Evolutionary conservation across 2,888 invertebrate species (phyloP).

Genomic region (Heliconius ethilla): DNA sequence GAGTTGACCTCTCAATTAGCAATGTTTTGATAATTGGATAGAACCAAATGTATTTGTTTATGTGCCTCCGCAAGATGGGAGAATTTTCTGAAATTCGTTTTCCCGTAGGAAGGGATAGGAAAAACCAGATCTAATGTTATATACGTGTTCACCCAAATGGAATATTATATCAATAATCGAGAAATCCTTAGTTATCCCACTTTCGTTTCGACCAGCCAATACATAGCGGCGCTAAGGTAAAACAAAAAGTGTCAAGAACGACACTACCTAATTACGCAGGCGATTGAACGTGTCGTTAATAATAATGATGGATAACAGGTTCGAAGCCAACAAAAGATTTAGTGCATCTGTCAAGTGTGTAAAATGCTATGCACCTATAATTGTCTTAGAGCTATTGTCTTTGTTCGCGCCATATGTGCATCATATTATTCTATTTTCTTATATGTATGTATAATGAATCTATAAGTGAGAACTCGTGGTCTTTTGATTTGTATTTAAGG

Average conservation of each 20-base stretch:
- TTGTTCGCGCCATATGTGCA: background rate
- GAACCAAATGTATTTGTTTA: no score
- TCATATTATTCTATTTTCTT: conserved; percentile 4
- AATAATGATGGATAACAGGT: conserved; percentile 40
- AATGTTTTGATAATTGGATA: no score
- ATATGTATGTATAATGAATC: background rate
- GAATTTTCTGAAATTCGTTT: background rate
- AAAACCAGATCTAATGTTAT: no score
- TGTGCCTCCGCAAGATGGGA: background rate
- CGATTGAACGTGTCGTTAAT: conserved; percentile 43
- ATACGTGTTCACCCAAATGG: no score
- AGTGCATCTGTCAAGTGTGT: conserved; percentile 38
- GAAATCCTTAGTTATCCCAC: background rate
- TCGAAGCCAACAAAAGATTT: conserved; percentile 37
- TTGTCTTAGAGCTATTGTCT: conserved; percentile 18
- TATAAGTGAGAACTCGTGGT: no score
- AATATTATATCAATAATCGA: no score
- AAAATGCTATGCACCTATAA: conserved; percentile 12
- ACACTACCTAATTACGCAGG: conserved; percentile 38
- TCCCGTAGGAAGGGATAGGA: no score
- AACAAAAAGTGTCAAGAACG: conserved; percentile 34
- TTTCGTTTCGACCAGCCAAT: background rate
- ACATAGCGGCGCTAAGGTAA: conserved; percentile 36
- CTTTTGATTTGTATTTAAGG: no score
- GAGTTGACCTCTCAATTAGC: no score